Base-by-base conservation (phyloP, 2,888 invertebrate species). In the Callosobruchus maculatus region DNA sequence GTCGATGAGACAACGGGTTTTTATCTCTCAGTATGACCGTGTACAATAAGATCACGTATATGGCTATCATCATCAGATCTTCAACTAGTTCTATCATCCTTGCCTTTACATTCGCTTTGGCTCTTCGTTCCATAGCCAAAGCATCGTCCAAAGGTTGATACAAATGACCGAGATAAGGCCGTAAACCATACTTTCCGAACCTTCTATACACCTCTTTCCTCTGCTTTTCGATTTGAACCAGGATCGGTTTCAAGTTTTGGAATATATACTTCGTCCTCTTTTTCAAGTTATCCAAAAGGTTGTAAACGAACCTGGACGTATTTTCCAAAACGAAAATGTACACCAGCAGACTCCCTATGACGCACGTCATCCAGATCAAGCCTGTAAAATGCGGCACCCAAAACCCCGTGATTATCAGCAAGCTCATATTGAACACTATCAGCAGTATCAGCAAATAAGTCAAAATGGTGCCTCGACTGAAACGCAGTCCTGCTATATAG, bases 41-140 rank as follows among this genome's bases (percentile, higher is more conserved):
- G 72, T 83, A 84, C 68, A 84, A 74, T 9, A 84, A 76, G 2
- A 79, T 5, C 2, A 82, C 81, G 70, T 83, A 84, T 2, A 82
- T 70, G 0, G 78, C 72, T 69, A 82, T 81, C 82, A 83, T 82
- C 0, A 80, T 22, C 22, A 84, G 67, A 71, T 83, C 83, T 74
- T 81, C 79, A 1, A 83, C 26, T 21, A 81, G 76, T 67, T 79
- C 78, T 22, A 77, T 21, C 0, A 78, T 69, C 67, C 73, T 73
- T 70, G 70, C 31, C 74, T 77, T 81, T 5, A 76, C 72, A 7
- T 71, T 72, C 73, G 76, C 80, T 76, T 75, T 74, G 71, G 77
- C 70, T 49, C 75, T 76, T 13, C 74, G 70, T 70, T 78, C 78
- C 79, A 79, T 67, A 67, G 73, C 73, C 21, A 74, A 22, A 69